Evolutionary conservation across 1,140 invertebrate genomes (phyloP), one percentile per base, ranked within the genome.

Genomic region (Aphelinus certus): DNA sequence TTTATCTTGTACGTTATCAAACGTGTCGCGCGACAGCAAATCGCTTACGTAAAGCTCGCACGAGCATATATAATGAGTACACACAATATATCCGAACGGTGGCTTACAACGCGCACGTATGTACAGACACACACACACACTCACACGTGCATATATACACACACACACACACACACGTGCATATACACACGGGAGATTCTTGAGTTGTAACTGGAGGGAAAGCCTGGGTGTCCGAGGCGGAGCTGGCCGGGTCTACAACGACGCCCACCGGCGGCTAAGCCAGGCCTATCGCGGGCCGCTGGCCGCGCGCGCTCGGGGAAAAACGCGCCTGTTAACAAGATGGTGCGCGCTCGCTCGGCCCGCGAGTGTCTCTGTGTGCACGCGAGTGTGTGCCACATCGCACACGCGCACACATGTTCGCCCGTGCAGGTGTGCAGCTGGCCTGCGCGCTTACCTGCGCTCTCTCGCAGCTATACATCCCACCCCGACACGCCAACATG

Each of bases 241-340:
- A 86, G 85, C 85, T 79, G 79, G 65, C 47, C 42, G 62, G 4
- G 55, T 60, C 47, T 26, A 79, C 80, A 85, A 86, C 83, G 83
- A 87, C 85, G 86, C 86, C 86, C 84, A 87, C 84, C 81, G 80
- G 80, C 81, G 81, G 78, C 78, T 79, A 81, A 46, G 26, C 47
- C 79, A 85, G 82, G 85, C 86, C 86, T 86, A 86, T 87, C 85
- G 83, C 81, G 79, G 80, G 81, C 81, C 83, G 82, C 78, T 82
- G 83, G 85, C 26, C 26, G 26, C 26, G 26, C 26, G 26, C 26
- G 26, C 26, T 26, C 84, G 84, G 80, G 79, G 85, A 86, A 86
- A 85, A 72, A 85, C 83, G 82, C 78, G 80, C 77, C 85, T 84
- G 84, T 86, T 85, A 87, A 87, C 86, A 87, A 87, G 86, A 87